These are phyloP conservation scores for Phenganax subtilis DNA, from an alignment of 92 coral and sea anemone genomes.

Conservation along the genomic window DNA sequence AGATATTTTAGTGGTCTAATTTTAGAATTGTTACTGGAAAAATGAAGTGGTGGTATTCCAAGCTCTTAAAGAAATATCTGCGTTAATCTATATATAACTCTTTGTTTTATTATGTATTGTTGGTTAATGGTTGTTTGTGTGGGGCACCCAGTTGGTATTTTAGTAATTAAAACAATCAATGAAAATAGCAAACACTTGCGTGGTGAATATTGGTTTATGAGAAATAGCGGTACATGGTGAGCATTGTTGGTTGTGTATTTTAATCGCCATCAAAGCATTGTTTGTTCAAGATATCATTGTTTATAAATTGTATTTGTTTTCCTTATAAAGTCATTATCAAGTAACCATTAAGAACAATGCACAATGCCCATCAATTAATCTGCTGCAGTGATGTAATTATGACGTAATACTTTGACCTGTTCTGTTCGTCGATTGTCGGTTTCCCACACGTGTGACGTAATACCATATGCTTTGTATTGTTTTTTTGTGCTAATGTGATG, in stretches of 20 bases:
- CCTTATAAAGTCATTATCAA: background rate
- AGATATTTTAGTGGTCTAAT: too few relatives aligned
- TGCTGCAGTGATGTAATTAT: background rate
- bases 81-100: too few relatives aligned
- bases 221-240: background rate
- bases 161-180: background rate
- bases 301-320: background rate
- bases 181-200: background rate
- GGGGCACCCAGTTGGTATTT: background rate
- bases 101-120: too few relatives aligned
- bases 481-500: background rate
- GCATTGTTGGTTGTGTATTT: background rate
- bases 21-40: too few relatives aligned
- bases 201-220: slow-evolving; percentile 8
- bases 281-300: background rate
- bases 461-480: background rate
- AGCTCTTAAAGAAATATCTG: too few relatives aligned
- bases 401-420: background rate
- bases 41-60: too few relatives aligned
- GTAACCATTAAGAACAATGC: background rate
- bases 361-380: slow-evolving; percentile 2
- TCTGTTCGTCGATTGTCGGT: background rate
- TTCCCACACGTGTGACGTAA: background rate
- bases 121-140: background rate
- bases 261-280: background rate